Evolutionary conservation across 2,888 invertebrate genomes (phyloP), one percentile per base, ranked within the genome.

Genomic region (Ochropleura leucogaster): DNA sequence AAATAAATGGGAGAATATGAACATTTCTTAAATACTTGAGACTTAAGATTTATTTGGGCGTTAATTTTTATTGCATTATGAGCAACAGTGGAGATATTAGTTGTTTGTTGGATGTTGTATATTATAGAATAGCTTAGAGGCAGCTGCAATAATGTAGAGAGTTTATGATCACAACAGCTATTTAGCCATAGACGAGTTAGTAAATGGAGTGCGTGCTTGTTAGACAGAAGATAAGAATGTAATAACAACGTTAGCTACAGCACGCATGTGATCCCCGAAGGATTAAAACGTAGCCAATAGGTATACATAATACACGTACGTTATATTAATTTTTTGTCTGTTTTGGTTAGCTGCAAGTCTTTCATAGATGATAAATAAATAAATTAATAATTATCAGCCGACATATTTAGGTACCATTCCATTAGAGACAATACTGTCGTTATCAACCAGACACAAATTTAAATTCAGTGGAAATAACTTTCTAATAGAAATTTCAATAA

Each of bases 11-110:
- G 30, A 64, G 55, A 53, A 57, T 72, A 66, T 59, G 76, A 84
- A 75, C 85, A 81, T 82, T 76, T 66, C 55, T 84, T 72, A 80
- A 82, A 82, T 82, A 74, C 69, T 74, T 44, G 18, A 18, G 55
- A 20, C 9, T 9, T 8, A 47, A 82, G 82, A 82, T 82, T 82
- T 82, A 84, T 81, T 82, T 81, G 20, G 67, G 82, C 72, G 69
- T 84, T 70, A 68, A 72, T 82, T 82, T 82, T 82, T 82, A 82
- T 84, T 72, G 77, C 84, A 67, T 84, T 72, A 76, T 72, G 69
- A 67, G 51, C 63, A 59, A 76, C 66, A 74, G 51, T n/a, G 68
- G 66, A 80, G 59, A 72, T 76, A 64, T 72, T 44, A 64, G 63
- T 72, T 40, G 77, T 72, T 64, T 72, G 70, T 76, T 84, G 76